phyloP scores from a whole-genome alignment of 2,797 vertebrate genomes.

The Megaceryle alcyon region DNA sequence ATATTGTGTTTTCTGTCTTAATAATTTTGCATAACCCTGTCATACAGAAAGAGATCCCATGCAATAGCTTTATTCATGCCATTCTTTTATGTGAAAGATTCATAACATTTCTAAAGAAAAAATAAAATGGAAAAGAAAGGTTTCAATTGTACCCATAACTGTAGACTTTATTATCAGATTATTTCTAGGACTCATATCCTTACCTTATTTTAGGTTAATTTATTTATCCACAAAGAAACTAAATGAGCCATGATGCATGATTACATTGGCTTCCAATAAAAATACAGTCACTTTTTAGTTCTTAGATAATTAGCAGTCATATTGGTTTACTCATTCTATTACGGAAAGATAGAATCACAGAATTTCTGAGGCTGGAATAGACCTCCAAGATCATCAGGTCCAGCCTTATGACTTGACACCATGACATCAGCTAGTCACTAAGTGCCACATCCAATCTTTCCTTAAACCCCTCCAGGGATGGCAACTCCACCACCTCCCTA shows the following conservation, averaged over 20 bases:
- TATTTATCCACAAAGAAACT: neutral
- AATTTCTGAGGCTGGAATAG: too few relatives aligned
- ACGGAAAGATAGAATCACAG: neutral
- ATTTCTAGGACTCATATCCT: neutral
- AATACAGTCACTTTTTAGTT: neutral
- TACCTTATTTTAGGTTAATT: neutral
- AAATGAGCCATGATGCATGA: neutral
- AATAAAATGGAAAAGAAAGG: neutral
- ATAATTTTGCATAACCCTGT: neutral
- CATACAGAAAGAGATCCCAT: neutral
- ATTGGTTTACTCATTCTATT: neutral
- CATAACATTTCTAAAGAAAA: neutral
- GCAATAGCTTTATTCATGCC: neutral
- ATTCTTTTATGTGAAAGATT: neutral
- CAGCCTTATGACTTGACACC: too few relatives aligned
- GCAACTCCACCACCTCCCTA: too few relatives aligned
- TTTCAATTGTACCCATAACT: neutral
- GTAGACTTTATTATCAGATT: neutral
- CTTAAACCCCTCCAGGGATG: too few relatives aligned
- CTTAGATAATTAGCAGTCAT: neutral
- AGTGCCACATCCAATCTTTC: too few relatives aligned
- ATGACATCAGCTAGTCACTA: too few relatives aligned
- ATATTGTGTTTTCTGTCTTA: neutral
- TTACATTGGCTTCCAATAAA: neutral
- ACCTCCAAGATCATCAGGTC: too few relatives aligned